Evolutionary conservation across 2,113 vertebrate species (phyloP), one percentile per base, ranked within the genome.

Genomic region (Trichomycterus rosablanca): DNA sequence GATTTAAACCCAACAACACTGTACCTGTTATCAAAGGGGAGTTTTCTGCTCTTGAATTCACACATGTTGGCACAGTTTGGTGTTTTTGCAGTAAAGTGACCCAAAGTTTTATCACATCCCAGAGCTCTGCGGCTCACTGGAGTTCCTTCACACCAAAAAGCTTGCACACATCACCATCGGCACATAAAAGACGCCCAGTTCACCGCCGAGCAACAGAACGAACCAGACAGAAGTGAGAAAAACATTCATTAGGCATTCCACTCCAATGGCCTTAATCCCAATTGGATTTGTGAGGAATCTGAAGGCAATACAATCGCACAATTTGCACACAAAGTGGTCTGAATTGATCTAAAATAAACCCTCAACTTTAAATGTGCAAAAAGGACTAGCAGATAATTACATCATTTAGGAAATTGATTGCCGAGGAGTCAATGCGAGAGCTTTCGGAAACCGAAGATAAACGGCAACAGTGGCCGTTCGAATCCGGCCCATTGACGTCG

Each of bases 361-460:
- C 81, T 90, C 86, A 89, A 86, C 83, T 87, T 90, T 90, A 89
- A 92, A 90, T 88, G 84, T 88, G 76, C 75, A 82, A 79, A 85
- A 83, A 74, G 76, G 81, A 86, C 83, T 86, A 76, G 79, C 81
- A 81, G 86, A 89, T 89, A 90, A 91, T 90, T 89, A 91, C 88
- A 92, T 89, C 86, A 92, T 92, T 90, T 92, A 89, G 87, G 84
- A 88, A 89, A 92, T 88, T 89, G 90, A 89, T 91, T 90, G 87
- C 82, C 66, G 76, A 80, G 82, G 85, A 90, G 84, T 90, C 89
- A 87, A 91, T 91, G 84, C 82, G 87, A 87, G 84, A 82, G 86
- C 86, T 89, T 87, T 87, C 87, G 89, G 90, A 92, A 91, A 88
- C 87, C 81, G 85, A 81, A 80, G 87, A 87, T 83, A 82, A 87